Evolutionary conservation across 2,888 invertebrate genomes (phyloP).

Genomic region (Bembecia ichneumoniformis): DNA sequence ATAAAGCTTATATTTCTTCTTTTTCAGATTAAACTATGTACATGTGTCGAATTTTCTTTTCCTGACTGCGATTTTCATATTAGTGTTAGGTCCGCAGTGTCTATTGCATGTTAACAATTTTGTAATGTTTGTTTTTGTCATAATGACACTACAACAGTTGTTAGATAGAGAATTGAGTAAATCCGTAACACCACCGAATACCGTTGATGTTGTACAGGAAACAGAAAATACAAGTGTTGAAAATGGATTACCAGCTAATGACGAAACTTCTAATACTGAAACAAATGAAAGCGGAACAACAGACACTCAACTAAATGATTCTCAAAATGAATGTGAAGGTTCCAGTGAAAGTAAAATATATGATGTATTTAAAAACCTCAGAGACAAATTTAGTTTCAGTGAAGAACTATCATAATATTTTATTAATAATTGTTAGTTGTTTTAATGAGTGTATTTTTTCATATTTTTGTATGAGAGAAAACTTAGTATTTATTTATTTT

Average conservation of each 20-base stretch:
- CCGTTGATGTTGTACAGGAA: constrained; percentile 5
- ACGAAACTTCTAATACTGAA: constrained; percentile 4
- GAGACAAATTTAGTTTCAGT: constrained; percentile 45
- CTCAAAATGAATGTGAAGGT: constrained; percentile 33
- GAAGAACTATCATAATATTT: constrained; percentile 16
- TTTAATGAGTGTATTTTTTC: background rate
- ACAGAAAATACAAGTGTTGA: constrained; percentile 8
- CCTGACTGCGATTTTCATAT: constrained; percentile 62
- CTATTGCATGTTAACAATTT: constrained; percentile 74
- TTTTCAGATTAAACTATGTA: constrained; percentile 31
- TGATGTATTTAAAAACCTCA: constrained; percentile 39
- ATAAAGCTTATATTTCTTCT: too few species aligned
- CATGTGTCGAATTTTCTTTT: constrained; percentile 61
- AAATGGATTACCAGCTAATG: constrained; percentile 6
- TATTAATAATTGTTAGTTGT: background rate
- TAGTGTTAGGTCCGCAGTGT: constrained; percentile 74
- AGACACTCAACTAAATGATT: constrained; percentile 6
- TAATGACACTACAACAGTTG: constrained; percentile 73
- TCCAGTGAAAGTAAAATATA: constrained; percentile 53
- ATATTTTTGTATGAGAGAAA: too few species aligned
- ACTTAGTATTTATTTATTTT: too few species aligned
- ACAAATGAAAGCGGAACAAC: constrained; percentile 5
- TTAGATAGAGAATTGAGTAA: constrained; percentile 30
- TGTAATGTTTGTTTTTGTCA: constrained; percentile 64
- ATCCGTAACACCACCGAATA: constrained; percentile 6